Percentiles rank a stretch among this genome's conserved stretches.
Evolutionary conservation across 2,888 invertebrate species (phyloP).

Genomic region (Rapana venosa): DNA sequence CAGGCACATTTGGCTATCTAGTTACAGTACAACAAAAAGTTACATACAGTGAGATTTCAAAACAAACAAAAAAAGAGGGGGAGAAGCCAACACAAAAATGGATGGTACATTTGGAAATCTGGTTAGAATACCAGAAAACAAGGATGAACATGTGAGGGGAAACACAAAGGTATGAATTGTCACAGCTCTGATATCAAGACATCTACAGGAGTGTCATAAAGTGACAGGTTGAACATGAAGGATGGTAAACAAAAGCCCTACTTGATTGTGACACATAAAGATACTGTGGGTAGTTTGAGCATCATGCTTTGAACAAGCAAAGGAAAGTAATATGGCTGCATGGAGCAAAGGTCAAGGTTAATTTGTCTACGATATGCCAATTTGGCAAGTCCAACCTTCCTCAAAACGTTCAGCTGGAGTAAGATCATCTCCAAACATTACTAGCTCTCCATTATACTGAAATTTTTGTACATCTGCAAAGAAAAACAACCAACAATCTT

Average conservation of each 20-base stretch:
- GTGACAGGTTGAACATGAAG: too few relatives aligned
- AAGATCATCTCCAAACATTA: conserved; percentile 44
- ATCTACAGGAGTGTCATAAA: too few relatives aligned
- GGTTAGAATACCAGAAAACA: too few relatives aligned
- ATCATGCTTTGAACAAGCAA: conserved; percentile 20
- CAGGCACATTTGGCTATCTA: too few relatives aligned
- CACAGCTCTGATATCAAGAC: not conserved
- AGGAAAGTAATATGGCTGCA: conserved; percentile 17
- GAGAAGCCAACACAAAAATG: too few relatives aligned
- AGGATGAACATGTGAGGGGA: not conserved
- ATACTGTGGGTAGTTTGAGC: not conserved
- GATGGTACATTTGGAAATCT: too few relatives aligned
- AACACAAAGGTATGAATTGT: not conserved
- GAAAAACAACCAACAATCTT: not conserved
- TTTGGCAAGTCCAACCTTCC: conserved; percentile 44
- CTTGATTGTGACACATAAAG: not conserved
- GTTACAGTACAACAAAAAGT: not conserved
- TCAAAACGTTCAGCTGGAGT: conserved; percentile 38
- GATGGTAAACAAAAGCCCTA: not conserved
- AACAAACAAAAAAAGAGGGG: not conserved
- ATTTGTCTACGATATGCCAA: not conserved
- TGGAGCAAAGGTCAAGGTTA: conserved; percentile 6
- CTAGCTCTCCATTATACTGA: conserved; percentile 43
- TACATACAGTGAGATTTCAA: not conserved
- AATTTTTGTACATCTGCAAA: conserved; percentile 40